Conservation (phyloP, 2,113 vertebrate species). For the Quiscalus mexicanus region DNA sequence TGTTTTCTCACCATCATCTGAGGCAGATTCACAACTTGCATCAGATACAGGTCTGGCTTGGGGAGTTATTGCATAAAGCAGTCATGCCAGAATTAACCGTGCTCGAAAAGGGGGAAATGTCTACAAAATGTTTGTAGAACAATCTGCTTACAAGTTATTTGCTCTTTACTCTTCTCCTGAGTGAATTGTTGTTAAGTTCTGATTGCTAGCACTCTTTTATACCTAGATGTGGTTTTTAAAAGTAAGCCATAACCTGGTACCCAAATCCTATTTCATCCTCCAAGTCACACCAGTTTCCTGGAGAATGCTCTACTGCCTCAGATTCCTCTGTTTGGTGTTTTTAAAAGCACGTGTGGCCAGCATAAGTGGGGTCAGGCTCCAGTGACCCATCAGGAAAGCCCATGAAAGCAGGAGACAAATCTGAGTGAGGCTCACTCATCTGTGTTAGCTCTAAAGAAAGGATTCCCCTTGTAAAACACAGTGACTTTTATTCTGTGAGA, state of each 20-base stretch:
- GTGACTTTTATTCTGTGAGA: not conserved
- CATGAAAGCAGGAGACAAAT: constrained; percentile 8
- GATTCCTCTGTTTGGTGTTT: not conserved
- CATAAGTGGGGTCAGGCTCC: constrained; percentile 5
- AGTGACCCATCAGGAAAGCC: not conserved
- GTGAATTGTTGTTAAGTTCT: not conserved
- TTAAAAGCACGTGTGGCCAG: not conserved
- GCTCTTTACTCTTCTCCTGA: not conserved
- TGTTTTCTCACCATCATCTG: not conserved
- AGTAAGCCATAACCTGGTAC: not conserved
- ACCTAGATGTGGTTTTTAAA: not conserved
- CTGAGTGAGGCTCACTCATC: constrained; percentile 23
- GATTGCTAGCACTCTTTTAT: not conserved
- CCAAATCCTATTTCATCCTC: not conserved
- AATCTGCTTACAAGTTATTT: not conserved
- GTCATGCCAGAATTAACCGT: not conserved
- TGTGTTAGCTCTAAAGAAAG: not conserved
- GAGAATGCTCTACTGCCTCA: not conserved
- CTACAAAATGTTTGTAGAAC: not conserved
- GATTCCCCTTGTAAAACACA: not conserved
- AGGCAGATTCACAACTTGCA: not conserved
- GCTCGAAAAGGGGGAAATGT: not conserved
- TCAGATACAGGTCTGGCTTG: not conserved
- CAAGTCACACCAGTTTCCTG: not conserved
- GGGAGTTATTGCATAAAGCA: not conserved